These are phyloP conservation scores for Ptychochromis oligacanthus DNA, from an alignment of 2,113 vertebrate genomes.

Conservation along the genomic window DNA sequence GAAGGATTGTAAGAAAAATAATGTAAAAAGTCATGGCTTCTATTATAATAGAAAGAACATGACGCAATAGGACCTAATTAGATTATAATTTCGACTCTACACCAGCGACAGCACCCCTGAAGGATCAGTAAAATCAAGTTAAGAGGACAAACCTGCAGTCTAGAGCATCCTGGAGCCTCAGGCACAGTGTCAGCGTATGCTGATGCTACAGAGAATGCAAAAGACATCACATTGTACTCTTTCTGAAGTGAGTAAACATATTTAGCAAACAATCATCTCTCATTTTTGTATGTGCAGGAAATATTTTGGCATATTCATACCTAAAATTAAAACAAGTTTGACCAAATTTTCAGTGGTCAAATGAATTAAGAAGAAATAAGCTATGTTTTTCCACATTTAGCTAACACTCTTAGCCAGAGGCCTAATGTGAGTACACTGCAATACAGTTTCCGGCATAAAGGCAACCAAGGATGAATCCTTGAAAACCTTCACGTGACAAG, in stretches of 20 bases:
- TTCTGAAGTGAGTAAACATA: constrained; percentile 25
- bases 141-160: constrained; percentile 19
- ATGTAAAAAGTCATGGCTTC: background rate
- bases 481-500: background rate
- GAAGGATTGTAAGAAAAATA: background rate
- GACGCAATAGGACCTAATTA: constrained; percentile 9
- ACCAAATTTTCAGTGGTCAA: background rate
- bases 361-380: background rate
- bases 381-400: background rate
- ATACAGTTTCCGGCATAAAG: background rate
- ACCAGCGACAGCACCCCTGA: background rate
- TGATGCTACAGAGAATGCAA: constrained; percentile 31
- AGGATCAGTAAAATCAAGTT: constrained; percentile 17
- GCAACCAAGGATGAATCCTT: background rate
- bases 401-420: background rate
- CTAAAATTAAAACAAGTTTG: background rate
- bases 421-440: background rate
- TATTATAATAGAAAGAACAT: constrained; percentile 5
- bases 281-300: background rate
- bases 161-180: constrained; percentile 13
- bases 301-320: background rate
- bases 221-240: constrained; percentile 21
- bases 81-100: background rate
- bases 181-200: constrained; percentile 24
- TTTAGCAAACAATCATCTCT: constrained; percentile 47